These are phyloP conservation scores for Tachuris rubrigastra DNA, from an alignment of 2,113 vertebrate genomes.

Conservation along the genomic window DNA sequence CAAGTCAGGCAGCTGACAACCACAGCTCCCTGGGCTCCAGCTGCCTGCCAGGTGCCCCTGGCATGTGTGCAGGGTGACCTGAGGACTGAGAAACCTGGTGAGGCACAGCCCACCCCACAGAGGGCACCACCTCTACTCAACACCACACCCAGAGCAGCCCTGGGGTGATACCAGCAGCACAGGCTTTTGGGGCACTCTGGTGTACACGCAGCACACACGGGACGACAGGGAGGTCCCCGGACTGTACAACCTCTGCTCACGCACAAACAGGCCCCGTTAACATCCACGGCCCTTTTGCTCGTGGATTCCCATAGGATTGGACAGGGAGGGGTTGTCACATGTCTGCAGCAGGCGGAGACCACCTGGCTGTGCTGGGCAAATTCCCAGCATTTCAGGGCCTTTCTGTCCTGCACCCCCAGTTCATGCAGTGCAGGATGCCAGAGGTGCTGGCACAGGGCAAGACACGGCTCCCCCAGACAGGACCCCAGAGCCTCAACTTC, in stretches of 20 bases:
- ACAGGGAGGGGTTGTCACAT: not conserved
- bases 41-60: rapidly evolving
- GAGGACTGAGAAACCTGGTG: rapidly evolving
- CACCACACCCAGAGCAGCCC: not conserved
- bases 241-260: rapidly evolving
- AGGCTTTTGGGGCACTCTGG: not conserved
- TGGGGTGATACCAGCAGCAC: rapidly evolving
- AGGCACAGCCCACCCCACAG: not conserved
- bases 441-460: not conserved
- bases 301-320: not conserved
- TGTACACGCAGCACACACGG: rapidly evolving
- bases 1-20: rapidly evolving
- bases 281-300: not conserved
- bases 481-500: not conserved
- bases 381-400: not conserved
- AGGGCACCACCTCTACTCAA: not conserved
- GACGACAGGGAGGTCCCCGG: not conserved
- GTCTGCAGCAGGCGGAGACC: not conserved
- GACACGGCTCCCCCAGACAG: not conserved
- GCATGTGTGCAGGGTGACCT: rapidly evolving
- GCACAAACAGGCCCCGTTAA: not conserved
- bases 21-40: not conserved
- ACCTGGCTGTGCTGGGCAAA: rapidly evolving
- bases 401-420: not conserved
- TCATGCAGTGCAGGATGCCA: rapidly evolving